phyloP scores from a whole-genome alignment of 1,140 invertebrate species.

The Scaptomyza graminum region DNA sequence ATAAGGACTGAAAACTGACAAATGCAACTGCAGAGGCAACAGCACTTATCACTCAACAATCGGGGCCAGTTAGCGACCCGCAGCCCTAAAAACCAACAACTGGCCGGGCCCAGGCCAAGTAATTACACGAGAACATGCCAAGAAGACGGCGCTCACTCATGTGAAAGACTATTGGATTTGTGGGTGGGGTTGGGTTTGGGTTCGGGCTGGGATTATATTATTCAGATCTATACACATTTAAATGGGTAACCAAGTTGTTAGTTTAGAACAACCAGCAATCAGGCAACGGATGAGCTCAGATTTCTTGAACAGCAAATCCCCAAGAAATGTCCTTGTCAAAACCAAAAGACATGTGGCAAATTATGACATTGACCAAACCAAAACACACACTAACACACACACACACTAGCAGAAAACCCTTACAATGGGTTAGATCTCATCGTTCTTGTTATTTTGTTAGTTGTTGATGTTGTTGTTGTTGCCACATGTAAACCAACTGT shows the following conservation, averaged over 20 bases:
- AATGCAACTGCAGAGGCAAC: conserved; percentile 42
- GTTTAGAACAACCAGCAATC: conserved; percentile 51
- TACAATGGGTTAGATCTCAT: conserved; percentile 46
- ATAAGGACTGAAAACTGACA: conserved; percentile 24
- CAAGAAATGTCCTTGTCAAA: conserved; percentile 53
- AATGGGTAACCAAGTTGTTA: conserved; percentile 49
- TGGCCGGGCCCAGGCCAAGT: conserved; percentile 48
- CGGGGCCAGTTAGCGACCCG: conserved; percentile 42
- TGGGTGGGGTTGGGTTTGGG: not conserved
- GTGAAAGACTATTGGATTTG: conserved; percentile 23
- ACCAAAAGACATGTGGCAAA: conserved; percentile 53
- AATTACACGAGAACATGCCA: conserved; percentile 73
- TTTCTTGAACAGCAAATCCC: conserved; percentile 24
- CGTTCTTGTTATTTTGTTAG: conserved; percentile 6
- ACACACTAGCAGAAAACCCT: conserved; percentile 7
- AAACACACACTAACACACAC: not conserved
- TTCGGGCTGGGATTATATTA: not conserved
- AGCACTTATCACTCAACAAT: conserved; percentile 75
- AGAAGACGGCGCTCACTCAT: conserved; percentile 28
- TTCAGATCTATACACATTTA: conserved; percentile 38
- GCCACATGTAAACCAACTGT: conserved; percentile 61
- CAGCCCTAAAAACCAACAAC: not conserved
- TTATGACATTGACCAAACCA: conserved; percentile 61
- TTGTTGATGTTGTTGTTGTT: conserved; percentile 41
- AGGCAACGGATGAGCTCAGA: conserved; percentile 24